These are phyloP conservation scores for Rutilus rutilus DNA, from an alignment of 2,113 vertebrate species.

Conservation along the genomic window DNA sequence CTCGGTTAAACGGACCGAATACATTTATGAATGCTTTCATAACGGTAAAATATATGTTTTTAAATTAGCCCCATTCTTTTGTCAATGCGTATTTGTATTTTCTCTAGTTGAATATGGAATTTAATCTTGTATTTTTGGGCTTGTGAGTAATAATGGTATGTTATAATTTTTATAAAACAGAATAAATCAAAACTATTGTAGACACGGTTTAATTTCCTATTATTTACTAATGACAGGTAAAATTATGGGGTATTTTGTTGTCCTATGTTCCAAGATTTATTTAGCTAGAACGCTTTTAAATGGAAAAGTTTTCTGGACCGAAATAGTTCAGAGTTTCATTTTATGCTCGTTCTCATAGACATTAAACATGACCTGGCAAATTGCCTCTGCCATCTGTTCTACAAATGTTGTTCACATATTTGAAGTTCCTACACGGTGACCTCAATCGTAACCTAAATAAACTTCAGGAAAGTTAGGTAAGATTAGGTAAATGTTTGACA, in stretches of 20 bases:
- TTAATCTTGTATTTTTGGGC: too few species aligned
- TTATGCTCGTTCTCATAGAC: not conserved
- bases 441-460: constrained; percentile 4
- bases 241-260: not conserved
- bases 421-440: not conserved
- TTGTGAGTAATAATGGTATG: too few species aligned
- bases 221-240: not conserved
- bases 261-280: not conserved
- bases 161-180: too few species aligned
- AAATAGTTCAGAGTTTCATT: not conserved
- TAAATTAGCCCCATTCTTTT: too few species aligned
- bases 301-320: not conserved
- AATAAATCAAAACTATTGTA: too few species aligned
- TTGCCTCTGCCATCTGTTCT: not conserved
- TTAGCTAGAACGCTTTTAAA: too few species aligned
- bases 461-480: not conserved
- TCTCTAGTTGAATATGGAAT: too few species aligned
- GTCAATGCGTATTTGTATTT: too few species aligned
- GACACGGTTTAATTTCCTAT: too few species aligned
- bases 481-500: constrained; percentile 35
- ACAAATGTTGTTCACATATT: constrained; percentile 27
- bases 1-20: too few species aligned
- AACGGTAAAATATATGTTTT: too few species aligned
- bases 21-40: too few species aligned
- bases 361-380: not conserved